A percentile compares a stretch with the other conserved stretches of the same genome.
Conservation (phyloP, 2,113 vertebrate species). For the Microcebus ravelobensis region DNA sequence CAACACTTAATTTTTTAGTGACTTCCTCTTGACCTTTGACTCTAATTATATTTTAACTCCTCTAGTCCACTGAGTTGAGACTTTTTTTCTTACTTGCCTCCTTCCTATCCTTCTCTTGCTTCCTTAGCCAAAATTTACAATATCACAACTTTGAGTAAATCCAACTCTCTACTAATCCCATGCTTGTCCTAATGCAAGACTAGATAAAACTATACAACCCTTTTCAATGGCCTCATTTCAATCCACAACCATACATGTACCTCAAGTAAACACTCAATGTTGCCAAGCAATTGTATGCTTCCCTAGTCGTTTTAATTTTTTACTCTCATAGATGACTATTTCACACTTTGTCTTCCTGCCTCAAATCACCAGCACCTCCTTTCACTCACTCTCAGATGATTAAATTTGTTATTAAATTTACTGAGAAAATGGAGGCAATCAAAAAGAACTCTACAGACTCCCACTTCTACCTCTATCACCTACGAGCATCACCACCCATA, state of each 20-base stretch:
- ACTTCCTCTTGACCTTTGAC: neutral
- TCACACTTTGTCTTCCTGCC: neutral
- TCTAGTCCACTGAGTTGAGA: neutral
- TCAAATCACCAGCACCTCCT: neutral
- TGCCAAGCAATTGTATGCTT: neutral
- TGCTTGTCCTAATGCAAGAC: neutral
- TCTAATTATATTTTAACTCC: neutral
- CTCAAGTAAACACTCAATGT: neutral
- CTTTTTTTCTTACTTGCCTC: neutral
- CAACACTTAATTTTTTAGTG: neutral
- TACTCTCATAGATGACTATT: neutral
- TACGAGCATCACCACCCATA: neutral
- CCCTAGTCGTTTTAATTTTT: neutral
- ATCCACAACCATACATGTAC: too few species aligned
- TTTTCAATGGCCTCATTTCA: neutral
- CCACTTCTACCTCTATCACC: neutral
- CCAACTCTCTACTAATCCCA: neutral
- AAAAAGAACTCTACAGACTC: neutral
- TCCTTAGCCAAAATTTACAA: neutral
- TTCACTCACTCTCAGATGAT: neutral
- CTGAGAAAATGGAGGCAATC: neutral
- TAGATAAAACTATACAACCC: neutral
- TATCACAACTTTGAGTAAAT: neutral
- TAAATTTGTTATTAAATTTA: neutral
- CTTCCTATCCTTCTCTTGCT: neutral